Base-by-base conservation (phyloP, 2,888 invertebrate genomes). In the Conistra vaccinii region DNA sequence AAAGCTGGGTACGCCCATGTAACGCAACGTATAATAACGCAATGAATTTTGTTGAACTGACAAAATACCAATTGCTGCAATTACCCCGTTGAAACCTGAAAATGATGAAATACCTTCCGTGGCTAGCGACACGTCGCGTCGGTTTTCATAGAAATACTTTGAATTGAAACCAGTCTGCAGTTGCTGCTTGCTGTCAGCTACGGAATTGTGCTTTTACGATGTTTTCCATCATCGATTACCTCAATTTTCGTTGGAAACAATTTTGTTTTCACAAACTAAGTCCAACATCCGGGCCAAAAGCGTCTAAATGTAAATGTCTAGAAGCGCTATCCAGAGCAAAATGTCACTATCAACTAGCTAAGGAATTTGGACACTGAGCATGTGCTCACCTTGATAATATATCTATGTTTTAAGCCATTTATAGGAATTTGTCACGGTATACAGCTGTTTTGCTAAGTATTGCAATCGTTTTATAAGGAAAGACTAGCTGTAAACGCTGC, bases 341-440 rank as follows among this genome's bases (percentile, higher is more conserved):
- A 29, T 82, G 80, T 76, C 70, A 60, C 45, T 42, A 61, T 39
- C 20, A 69, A 81, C 66, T 74, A 69, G 32, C 35, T 12, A 26
- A 58, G 66, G 73, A 81, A 83, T 85, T 74, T 48, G 26, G 55
- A 81, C 55, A 69, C 42, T 51, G 5, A 72, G 39, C 53, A 26
- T 77, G 67, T 68, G 32, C 35, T 74, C 74, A 67, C 85, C 73
- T 77, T 84, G 82, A 53, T 70, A 26, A 20, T 70, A 3, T 73
- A 70, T 48, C 53, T 68, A 3, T 61, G 55, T 63, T 53, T 55
- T 53, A 35, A 45, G 42, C 45, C 81, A 69, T 76, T 81, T 68
- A 75, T 55, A 63, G 57, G 26, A 32, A 67, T 51, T 48, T 20
- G 26, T 74, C 68, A 53, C 20, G 4, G 17, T 55, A 14, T 61